phyloP scores from a whole-genome alignment of 2,888 invertebrate species.

The Halictus quadricinctus region DNA sequence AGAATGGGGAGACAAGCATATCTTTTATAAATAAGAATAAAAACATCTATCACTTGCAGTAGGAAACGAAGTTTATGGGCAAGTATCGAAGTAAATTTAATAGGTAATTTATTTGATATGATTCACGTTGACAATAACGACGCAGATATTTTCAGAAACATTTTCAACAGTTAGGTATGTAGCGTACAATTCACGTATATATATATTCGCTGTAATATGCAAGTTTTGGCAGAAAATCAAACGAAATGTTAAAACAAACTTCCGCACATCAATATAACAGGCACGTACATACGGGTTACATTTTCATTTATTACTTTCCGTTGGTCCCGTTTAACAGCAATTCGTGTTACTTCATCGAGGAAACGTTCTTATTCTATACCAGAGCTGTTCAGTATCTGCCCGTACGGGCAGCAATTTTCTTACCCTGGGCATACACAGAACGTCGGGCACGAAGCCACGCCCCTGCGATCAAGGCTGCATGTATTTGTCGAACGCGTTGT shows the following conservation, averaged over 20 bases:
- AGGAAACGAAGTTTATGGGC: neutral
- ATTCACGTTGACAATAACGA: slow-evolving; percentile 33
- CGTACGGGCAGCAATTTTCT: too few relatives aligned
- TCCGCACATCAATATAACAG: slow-evolving; percentile 28
- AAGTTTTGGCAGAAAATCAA: neutral
- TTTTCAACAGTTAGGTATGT: slow-evolving; percentile 22
- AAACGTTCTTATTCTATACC: slow-evolving; percentile 39
- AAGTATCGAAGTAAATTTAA: neutral
- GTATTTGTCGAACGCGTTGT: too few relatives aligned
- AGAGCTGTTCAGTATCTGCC: too few relatives aligned
- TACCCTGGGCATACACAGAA: too few relatives aligned
- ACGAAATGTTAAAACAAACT: neutral
- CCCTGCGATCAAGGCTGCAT: too few relatives aligned
- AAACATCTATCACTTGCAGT: neutral
- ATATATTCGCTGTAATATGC: slow-evolving; percentile 14
- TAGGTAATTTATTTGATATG: slow-evolving; percentile 49
- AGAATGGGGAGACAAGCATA: too few relatives aligned
- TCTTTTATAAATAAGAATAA: too few relatives aligned
- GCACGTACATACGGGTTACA: slow-evolving; percentile 37
- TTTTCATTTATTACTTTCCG: slow-evolving; percentile 45
- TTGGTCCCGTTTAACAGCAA: slow-evolving; percentile 59
- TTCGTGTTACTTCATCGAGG: slow-evolving; percentile 39
- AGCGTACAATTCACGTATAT: slow-evolving; percentile 13
- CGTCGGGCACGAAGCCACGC: too few relatives aligned
- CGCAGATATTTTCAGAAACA: slow-evolving; percentile 11